Evolutionary conservation across 2,888 invertebrate genomes (phyloP), one percentile per base, ranked within the genome.

Genomic region (Axea sp.): DNA sequence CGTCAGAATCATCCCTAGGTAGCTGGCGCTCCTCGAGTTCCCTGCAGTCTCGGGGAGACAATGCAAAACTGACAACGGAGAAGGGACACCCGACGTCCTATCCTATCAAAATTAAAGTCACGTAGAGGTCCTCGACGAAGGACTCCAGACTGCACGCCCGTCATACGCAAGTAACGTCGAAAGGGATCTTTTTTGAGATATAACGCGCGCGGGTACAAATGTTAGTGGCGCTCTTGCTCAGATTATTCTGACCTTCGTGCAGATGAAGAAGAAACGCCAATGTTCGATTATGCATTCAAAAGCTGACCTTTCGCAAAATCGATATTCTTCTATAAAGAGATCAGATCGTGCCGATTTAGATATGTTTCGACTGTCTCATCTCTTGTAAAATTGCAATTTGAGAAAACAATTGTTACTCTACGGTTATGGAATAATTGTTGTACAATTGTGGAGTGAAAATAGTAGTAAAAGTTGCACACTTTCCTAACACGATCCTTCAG

Each of bases 61-160:
- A 68, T 75, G 68, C 72, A 59, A 45, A 30, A 53, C 49, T 64
- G 41, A 15, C 67, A 55, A 59, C 68, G 28, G 45, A 43, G 49
- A 49, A 30, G 53, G 37, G 57, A 59, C 49, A 62, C 53, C 28
- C 59, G 43, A 49, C 69, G 59, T 62, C 39, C 43, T n/a, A n/a
- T 53, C 55, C 53, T 71, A 77, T 80, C 77, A 77, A 80, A 80
- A 78, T 79, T 78, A 73, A 75, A 79, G 77, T 78, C 79, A 79
- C 77, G 78, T 79, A 75, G 67, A 73, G 74, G 73, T 77, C 71
- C 76, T 79, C 77, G 69, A 75, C 64, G 65, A 55, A 62, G 75
- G 73, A 69, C 73, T 73, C 67, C 62, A 76, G 71, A 76, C 76
- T 64, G 68, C 72, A 65, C 64, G 74, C 47, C 43, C 60, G 37